Conservation (phyloP, 2,113 vertebrate species). For the Elanoides forficatus region DNA sequence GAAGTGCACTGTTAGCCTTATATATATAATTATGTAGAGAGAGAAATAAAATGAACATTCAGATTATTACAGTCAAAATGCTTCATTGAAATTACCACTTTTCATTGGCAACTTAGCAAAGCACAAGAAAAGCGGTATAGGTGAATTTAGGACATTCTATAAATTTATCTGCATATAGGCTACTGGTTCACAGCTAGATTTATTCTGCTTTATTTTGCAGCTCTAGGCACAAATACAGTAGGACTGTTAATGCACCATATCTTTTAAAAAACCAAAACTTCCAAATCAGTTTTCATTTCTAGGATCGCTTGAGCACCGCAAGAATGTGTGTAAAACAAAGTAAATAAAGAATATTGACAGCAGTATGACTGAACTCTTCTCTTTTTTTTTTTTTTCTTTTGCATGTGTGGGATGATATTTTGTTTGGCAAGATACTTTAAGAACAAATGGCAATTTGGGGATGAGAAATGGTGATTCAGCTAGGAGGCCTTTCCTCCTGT, state of each 20-base stretch:
- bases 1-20: background rate
- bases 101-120: background rate
- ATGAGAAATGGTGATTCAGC: conserved; percentile 9
- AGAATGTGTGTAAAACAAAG: conserved; percentile 7
- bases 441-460: background rate
- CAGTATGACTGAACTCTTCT: background rate
- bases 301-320: background rate
- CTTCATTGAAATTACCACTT: background rate
- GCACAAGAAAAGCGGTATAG: background rate
- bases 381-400: background rate
- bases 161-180: background rate
- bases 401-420: background rate
- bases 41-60: background rate
- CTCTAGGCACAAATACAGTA: background rate
- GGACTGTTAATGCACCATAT: conserved; percentile 9
- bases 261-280: background rate
- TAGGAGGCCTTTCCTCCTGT: background rate
- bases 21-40: background rate
- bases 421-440: background rate
- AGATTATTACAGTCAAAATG: background rate
- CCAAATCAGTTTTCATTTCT: conserved; percentile 27
- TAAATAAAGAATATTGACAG: background rate
- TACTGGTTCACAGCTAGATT: background rate
- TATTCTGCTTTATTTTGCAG: conserved; percentile 34
- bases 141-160: background rate